Percentiles rank a stretch among this genome's conserved stretches.
Evolutionary conservation across 2,888 invertebrate genomes (phyloP).

Genomic region (Chalcosyrphus nemorum): DNA sequence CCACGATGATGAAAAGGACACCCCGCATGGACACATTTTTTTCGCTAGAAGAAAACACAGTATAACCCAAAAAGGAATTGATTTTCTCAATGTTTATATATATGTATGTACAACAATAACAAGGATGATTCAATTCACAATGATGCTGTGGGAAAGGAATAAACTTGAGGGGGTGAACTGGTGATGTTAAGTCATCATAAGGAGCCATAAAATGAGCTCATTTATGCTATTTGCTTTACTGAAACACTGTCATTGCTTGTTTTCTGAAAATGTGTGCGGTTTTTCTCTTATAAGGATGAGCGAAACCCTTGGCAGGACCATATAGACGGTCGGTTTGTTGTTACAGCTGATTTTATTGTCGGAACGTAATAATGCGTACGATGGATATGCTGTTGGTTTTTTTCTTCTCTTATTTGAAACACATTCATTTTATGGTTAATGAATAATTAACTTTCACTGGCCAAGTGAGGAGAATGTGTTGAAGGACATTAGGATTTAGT

Average conservation of each 20-base stretch:
- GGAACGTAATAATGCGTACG: constrained; percentile 18
- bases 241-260: constrained; percentile 1
- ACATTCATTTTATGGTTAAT: constrained; percentile 18
- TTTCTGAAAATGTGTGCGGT: not conserved
- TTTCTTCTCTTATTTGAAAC: constrained; percentile 2
- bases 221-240: constrained; percentile 14
- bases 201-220: constrained; percentile 3
- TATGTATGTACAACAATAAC: not conserved
- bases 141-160: not conserved
- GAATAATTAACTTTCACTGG: constrained; percentile 21
- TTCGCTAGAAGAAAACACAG: not conserved
- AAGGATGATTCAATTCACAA: constrained; percentile 5
- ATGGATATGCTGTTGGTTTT: not conserved
- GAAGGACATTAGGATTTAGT: not conserved
- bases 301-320: not conserved
- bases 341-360: constrained; percentile 17
- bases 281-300: not conserved
- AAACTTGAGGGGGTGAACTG: not conserved
- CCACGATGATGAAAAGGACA: not conserved
- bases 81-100: constrained; percentile 6
- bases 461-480: not conserved
- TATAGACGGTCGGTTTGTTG: constrained; percentile 5
- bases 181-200: constrained; percentile 12
- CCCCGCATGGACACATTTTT: not conserved
- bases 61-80: not conserved